Evolutionary conservation across 2,113 vertebrate genomes (phyloP).

Genomic region (Nycticorax nycticorax): DNA sequence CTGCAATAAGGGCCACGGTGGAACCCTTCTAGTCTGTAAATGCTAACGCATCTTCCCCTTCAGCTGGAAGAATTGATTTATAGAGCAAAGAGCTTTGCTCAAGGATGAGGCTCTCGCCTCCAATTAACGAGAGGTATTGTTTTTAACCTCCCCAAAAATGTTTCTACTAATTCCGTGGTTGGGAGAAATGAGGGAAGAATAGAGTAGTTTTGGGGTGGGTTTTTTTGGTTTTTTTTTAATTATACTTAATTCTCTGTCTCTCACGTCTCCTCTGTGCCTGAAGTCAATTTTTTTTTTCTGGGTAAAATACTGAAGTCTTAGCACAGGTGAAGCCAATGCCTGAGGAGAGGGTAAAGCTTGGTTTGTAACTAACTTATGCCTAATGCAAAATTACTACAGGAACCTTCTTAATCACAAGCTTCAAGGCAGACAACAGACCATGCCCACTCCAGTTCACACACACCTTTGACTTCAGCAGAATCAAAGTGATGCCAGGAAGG

Average conservation of each 20-base stretch:
- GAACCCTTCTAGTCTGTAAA: not conserved
- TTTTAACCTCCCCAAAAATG: not conserved
- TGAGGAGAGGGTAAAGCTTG: slow-evolving; percentile 1
- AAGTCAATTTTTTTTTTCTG: not conserved
- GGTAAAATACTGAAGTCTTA: not conserved
- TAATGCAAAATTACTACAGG: slow-evolving; percentile 40
- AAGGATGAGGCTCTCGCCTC: not conserved
- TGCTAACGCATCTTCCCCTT: not conserved
- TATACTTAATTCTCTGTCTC: not conserved
- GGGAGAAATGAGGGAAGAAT: not conserved
- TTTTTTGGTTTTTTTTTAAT: not conserved
- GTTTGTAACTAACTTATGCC: slow-evolving; percentile 11
- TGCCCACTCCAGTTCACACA: not conserved
- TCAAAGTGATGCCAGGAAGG: slow-evolving; percentile 29
- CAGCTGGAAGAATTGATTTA: not conserved
- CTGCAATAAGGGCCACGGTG: not conserved
- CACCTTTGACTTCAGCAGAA: slow-evolving; percentile 27
- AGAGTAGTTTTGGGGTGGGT: not conserved
- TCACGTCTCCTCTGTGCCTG: slow-evolving; percentile 22
- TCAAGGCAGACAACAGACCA: not conserved
- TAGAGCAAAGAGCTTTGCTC: not conserved
- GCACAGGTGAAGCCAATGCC: not conserved
- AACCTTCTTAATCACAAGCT: not conserved
- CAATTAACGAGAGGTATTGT: not conserved
- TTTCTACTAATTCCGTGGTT: not conserved